These are phyloP conservation scores for Ammodramus savannarum DNA, from an alignment of 2,113 vertebrate genomes.

Conservation along the genomic window DNA sequence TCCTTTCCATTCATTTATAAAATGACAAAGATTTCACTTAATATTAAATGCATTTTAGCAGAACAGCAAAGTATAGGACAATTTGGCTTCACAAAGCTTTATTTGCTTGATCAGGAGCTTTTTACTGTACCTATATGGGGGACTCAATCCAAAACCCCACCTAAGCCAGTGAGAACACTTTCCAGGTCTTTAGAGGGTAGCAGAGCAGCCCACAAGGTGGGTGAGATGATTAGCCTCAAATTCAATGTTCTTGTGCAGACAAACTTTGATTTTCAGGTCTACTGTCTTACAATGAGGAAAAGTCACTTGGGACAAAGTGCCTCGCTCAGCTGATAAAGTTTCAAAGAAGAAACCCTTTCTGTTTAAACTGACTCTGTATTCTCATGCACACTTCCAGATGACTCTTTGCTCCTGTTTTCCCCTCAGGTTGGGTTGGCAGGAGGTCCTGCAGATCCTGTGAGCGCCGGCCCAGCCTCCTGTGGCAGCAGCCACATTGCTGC, in stretches of 20 bases:
- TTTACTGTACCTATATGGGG: background rate
- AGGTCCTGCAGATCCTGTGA: background rate
- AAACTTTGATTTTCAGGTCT: background rate
- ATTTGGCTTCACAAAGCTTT: background rate
- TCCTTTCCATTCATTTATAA: background rate
- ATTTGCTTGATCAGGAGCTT: background rate
- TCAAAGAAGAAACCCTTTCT: background rate
- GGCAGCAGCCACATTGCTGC: fast-evolving
- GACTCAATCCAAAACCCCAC: background rate
- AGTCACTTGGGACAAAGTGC: background rate
- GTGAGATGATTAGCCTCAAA: background rate
- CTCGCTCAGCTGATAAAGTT: background rate
- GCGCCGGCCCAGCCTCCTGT: background rate
- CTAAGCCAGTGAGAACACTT: background rate
- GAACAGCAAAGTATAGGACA: background rate
- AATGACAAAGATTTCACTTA: background rate
- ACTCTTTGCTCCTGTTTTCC: background rate
- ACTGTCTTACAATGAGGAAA: background rate
- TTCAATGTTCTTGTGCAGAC: background rate
- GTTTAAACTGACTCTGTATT: background rate
- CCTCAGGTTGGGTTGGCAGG: background rate
- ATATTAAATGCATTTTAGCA: background rate
- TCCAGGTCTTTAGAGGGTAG: background rate
- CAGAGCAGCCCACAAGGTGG: background rate
- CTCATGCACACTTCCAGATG: background rate